These are phyloP conservation scores for Porites lutea DNA, from an alignment of 64 coral and sea anemone genomes.

Conservation along the genomic window DNA sequence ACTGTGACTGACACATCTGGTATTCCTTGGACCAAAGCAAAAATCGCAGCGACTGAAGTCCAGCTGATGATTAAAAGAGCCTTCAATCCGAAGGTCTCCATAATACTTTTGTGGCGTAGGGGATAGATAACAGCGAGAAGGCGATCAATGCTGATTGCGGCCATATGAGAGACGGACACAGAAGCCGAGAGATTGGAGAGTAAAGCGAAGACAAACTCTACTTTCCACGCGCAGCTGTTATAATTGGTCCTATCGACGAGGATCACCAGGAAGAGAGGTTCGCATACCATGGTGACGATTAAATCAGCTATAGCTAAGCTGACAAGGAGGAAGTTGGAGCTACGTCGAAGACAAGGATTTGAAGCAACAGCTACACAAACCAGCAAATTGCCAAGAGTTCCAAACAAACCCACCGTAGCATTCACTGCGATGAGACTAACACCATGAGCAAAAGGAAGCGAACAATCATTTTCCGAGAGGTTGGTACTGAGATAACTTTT, in stretches of 20 bases:
- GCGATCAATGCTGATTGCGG: slow-evolving; percentile 10
- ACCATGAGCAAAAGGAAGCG: background rate
- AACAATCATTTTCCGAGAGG: background rate
- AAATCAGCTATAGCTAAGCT: slow-evolving; percentile 9
- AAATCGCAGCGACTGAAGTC: background rate
- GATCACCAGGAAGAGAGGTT: background rate
- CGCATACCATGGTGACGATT: slow-evolving; percentile 11
- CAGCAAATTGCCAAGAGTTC: slow-evolving; percentile 22
- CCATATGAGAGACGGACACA: background rate
- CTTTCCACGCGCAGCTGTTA: background rate
- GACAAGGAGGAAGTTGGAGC: background rate
- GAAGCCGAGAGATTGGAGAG: background rate
- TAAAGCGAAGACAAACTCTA: too few relatives aligned
- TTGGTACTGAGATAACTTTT: background rate
- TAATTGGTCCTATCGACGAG: background rate
- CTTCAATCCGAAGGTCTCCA: background rate
- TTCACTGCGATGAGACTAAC: background rate
- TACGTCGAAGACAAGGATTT: background rate
- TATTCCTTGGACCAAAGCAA: background rate
- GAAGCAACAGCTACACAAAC: background rate
- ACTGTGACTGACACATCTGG: background rate
- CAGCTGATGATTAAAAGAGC: background rate
- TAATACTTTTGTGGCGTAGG: background rate
- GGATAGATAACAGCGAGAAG: background rate
- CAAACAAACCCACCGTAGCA: background rate